A percentile compares a stretch with the other conserved stretches of the same genome.
Conservation (phyloP, 2,113 vertebrate genomes). For the Myxocyprinus asiaticus region DNA sequence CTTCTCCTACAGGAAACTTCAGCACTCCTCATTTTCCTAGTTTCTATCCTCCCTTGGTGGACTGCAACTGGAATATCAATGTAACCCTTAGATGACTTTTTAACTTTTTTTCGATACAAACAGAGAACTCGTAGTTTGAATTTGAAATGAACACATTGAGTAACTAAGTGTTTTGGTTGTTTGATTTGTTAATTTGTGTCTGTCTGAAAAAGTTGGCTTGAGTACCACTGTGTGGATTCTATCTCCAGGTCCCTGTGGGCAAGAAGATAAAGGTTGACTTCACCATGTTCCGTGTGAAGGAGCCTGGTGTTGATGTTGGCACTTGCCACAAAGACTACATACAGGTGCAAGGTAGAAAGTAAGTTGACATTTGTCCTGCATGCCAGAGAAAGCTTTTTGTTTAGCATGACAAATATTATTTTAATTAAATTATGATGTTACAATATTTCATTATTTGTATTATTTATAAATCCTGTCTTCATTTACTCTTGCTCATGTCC, state of each 20-base stretch:
- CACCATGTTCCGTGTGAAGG: conserved; percentile 76
- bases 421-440: no score
- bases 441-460: no score
- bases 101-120: not conserved
- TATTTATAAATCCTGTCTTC: no score
- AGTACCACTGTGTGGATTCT: conserved; percentile 40
- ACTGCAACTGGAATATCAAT: conserved; percentile 77
- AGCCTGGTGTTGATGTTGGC: conserved; percentile 67
- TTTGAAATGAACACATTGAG: no score
- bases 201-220: not conserved
- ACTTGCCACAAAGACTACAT: conserved; percentile 78
- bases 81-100: conserved; percentile 56
- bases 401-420: no score
- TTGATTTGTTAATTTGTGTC: no score
- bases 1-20: conserved; percentile 56
- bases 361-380: conserved; percentile 39
- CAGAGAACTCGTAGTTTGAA: not conserved
- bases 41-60: conserved; percentile 74
- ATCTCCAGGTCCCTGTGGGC: conserved; percentile 63
- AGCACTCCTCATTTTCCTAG: conserved; percentile 71
- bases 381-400: no score
- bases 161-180: no score
- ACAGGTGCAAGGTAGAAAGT: conserved; percentile 68
- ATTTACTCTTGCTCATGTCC: no score
- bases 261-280: conserved; percentile 70